Conservation (phyloP, 2,113 vertebrate species). For the Cricetomys ansorgei region DNA sequence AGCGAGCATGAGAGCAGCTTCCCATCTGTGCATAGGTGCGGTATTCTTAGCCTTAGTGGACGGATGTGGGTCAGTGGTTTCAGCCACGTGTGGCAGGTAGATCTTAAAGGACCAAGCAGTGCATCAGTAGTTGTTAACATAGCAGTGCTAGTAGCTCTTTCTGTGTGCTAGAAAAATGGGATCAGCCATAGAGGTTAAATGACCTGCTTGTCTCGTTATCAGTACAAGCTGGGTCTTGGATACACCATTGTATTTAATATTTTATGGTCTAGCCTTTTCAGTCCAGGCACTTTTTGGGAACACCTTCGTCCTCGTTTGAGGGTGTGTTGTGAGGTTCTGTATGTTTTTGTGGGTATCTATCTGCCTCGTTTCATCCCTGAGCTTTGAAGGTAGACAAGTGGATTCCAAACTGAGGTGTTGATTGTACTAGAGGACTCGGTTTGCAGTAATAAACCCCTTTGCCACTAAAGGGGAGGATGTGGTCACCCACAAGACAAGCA, state of each 20-base stretch:
- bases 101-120: conserved; percentile 65
- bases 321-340: conserved; percentile 12
- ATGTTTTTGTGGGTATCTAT: conserved; percentile 55
- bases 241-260: conserved; percentile 64
- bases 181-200: conserved; percentile 73
- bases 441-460: conserved; percentile 1
- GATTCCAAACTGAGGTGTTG: neutral
- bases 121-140: conserved; percentile 66
- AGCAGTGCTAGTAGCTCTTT: conserved; percentile 73
- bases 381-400: conserved; percentile 31
- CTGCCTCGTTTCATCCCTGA: conserved; percentile 50
- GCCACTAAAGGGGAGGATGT: neutral
- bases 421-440: neutral
- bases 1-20: conserved; percentile 58
- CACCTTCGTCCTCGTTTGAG: conserved; percentile 62
- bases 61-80: conserved; percentile 77
- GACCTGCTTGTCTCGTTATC: neutral
- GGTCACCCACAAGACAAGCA: conserved; percentile 65
- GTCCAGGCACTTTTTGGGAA: conserved; percentile 77
- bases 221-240: conserved; percentile 75
- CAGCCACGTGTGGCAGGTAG: conserved; percentile 69
- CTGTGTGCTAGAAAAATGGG: conserved; percentile 66
- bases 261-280: conserved; percentile 64
- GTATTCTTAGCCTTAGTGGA: conserved; percentile 81
- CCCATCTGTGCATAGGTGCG: conserved; percentile 77